Conservation (phyloP, 2,797 vertebrate genomes). For the Pipistrellus pygmaeus region DNA sequence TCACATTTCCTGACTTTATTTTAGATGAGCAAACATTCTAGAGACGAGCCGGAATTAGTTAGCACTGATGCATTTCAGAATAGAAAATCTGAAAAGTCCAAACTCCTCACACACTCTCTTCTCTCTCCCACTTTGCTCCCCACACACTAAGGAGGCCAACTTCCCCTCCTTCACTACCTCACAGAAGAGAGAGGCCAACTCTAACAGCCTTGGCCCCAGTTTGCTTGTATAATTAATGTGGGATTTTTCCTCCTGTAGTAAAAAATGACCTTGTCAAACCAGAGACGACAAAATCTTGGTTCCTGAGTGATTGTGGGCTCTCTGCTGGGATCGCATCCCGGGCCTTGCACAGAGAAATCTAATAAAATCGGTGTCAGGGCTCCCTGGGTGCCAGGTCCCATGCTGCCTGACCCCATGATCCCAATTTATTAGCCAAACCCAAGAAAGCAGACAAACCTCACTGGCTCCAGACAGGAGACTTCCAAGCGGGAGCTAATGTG, state of each 20-base stretch:
- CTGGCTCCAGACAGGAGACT: constrained; percentile 90
- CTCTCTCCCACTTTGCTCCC: background rate
- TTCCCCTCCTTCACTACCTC: background rate
- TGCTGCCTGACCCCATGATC: constrained; percentile 89
- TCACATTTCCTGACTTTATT: background rate
- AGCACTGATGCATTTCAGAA: background rate
- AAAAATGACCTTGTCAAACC: constrained; percentile 92
- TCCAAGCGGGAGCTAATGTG: constrained; percentile 85
- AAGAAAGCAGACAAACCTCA: constrained; percentile 89
- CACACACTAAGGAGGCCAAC: background rate
- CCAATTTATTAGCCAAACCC: constrained; percentile 91
- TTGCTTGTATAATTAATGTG: constrained; percentile 91
- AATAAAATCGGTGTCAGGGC: constrained; percentile 91
- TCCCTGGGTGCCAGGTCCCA: constrained; percentile 90
- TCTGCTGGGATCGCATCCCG: constrained; percentile 89
- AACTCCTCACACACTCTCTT: too few relatives aligned
- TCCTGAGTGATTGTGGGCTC: constrained; percentile 88
- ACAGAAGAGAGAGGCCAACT: constrained; percentile 74
- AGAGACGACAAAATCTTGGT: constrained; percentile 91
- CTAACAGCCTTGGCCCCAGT: constrained; percentile 87
- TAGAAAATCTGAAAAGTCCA: background rate
- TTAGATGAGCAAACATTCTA: background rate
- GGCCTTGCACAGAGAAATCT: constrained; percentile 90
- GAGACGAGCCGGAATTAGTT: background rate
- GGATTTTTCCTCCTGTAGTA: constrained; percentile 87